phyloP scores from a whole-genome alignment of 2,797 vertebrate genomes.

The Mus caroli region DNA sequence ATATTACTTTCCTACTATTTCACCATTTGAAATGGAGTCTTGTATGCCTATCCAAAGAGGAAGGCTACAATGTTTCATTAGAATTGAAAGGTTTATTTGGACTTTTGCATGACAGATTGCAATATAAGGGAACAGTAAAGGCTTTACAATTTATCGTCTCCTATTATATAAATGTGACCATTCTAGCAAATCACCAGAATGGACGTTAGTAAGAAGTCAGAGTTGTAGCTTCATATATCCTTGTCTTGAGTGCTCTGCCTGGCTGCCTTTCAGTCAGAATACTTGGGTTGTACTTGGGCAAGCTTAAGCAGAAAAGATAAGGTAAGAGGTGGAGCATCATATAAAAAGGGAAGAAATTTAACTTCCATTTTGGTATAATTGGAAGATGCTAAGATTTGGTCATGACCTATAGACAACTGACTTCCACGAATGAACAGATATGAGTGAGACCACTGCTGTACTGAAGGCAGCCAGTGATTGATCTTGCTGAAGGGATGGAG shows the following conservation, averaged over 20 bases:
- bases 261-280: not conserved
- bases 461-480: not conserved
- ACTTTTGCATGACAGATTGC: constrained; percentile 20
- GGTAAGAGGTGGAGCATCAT: not conserved
- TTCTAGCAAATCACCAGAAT: constrained; percentile 58
- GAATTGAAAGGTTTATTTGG: constrained; percentile 59
- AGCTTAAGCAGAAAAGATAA: constrained; percentile 27
- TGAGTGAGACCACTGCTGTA: not conserved
- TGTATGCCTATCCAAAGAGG: constrained; percentile 45
- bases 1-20: constrained; percentile 61
- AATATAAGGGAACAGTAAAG: constrained; percentile 52
- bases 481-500: not conserved
- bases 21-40: constrained; percentile 46
- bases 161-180: constrained; percentile 45
- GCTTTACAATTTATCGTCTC: constrained; percentile 40
- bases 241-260: constrained; percentile 39
- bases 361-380: not conserved
- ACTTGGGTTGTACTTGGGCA: constrained; percentile 19
- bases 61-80: constrained; percentile 37
- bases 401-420: constrained; percentile 28
- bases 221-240: constrained; percentile 28
- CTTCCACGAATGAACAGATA: not conserved
- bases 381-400: constrained; percentile 56
- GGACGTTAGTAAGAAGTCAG: constrained; percentile 57
- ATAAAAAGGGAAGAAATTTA: not conserved